Evolutionary conservation across 2,888 invertebrate species (phyloP).

Genomic region (Rotaria sp.): DNA sequence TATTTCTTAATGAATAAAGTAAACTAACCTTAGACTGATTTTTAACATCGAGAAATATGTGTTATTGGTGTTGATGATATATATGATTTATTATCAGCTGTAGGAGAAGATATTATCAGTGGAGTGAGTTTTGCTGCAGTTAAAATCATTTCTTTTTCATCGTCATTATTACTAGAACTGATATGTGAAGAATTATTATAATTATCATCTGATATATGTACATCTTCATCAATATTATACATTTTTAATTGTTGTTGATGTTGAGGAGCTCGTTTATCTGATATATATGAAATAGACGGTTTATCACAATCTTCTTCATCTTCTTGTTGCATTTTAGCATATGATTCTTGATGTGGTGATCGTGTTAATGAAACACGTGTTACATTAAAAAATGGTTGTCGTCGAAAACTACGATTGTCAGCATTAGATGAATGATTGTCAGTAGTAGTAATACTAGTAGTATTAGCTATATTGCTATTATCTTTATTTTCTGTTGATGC

Average conservation of each 20-base stretch:
- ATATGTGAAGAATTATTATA: neutral
- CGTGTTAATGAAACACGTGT: neutral
- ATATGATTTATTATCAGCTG: neutral
- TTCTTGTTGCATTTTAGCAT: neutral
- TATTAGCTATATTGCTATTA: neutral
- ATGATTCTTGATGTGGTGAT: neutral
- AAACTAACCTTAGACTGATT: no score
- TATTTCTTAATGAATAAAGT: no score
- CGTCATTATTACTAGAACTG: neutral
- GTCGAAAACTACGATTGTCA: neutral
- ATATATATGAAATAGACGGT: neutral
- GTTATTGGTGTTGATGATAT: no score
- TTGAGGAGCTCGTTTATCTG: neutral
- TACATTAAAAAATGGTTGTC: neutral
- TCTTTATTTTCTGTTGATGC: neutral
- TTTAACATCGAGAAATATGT: no score
- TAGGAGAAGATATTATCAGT: neutral
- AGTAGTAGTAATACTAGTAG: neutral
- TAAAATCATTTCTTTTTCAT: neutral
- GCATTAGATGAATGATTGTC: neutral
- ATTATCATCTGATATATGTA: neutral
- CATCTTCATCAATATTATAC: neutral
- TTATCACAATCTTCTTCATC: neutral
- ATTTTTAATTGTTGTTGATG: neutral
- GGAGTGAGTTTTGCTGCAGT: neutral